phyloP scores from a whole-genome alignment of 1,140 invertebrate species.

The Teleogryllus occipitalis region DNA sequence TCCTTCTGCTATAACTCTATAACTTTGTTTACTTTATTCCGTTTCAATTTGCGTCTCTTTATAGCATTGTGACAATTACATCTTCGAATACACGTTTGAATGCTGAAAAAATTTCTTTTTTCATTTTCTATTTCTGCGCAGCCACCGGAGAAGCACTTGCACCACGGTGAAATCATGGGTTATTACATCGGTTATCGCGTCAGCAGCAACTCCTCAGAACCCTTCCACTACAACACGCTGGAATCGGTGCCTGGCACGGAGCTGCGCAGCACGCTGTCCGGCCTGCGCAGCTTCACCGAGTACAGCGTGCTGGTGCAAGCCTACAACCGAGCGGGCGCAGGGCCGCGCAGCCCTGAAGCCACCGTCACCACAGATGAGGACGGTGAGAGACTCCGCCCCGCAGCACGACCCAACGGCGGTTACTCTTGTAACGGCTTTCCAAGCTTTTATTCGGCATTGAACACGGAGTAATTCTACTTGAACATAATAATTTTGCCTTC shows the following conservation, averaged over 20 bases:
- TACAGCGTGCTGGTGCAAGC: conserved; percentile 77
- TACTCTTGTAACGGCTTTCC: neutral
- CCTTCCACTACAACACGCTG: conserved; percentile 55
- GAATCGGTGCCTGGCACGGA: conserved; percentile 57
- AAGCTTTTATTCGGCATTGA: too few relatives aligned
- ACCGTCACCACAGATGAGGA: conserved; percentile 72
- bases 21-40: too few relatives aligned
- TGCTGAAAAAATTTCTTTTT: too few relatives aligned
- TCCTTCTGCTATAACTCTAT: neutral
- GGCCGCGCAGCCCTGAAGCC: conserved; percentile 68
- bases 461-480: too few relatives aligned
- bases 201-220: conserved; percentile 33
- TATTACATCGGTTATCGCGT: conserved; percentile 51
- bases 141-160: conserved; percentile 42
- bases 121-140: neutral
- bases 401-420: neutral
- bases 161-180: conserved; percentile 64
- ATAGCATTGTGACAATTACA: too few relatives aligned
- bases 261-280: conserved; percentile 50
- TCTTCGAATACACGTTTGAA: too few relatives aligned
- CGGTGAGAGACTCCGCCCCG: conserved; percentile 41
- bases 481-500: too few relatives aligned
- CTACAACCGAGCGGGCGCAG: conserved; percentile 71
- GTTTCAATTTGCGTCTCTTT: too few relatives aligned
- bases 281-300: conserved; percentile 64